Base-by-base conservation (phyloP, 1,140 invertebrate genomes). In the Hycleus cichorii region DNA sequence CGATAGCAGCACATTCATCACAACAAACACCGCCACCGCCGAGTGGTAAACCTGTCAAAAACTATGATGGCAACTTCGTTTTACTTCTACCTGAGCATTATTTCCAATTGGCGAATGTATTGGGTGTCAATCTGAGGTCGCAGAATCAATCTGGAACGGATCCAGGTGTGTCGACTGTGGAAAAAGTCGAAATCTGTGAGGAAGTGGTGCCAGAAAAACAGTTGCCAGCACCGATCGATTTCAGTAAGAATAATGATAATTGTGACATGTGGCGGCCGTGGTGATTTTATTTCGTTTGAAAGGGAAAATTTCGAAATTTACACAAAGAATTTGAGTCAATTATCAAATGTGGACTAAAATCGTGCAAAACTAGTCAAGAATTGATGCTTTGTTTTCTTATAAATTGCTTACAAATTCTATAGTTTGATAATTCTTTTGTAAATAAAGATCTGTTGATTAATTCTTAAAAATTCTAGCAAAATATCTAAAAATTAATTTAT, bases 81-180 rank as follows among this genome's bases (percentile, higher is more conserved):
- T 66, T 74, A 38, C 60, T 74, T 1, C 59, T 74, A 39, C 72
- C 72, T 1, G 72, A 72, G 55, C 72, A 74, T 59, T 74, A 74
- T 50, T 59, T 74, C 3, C 72, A 74, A 54, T 46, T 74, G 10
- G 72, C 72, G 1, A 66, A 66, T 24, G 72, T 72, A 24, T 55
- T 74, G 9, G 72, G 71, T 11, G 71, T 73, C 11, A 74, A 74
- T 62, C 48, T 74, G 25, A 54, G 69, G 27, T 62, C 66, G 24
- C 65, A 62, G 53, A 12, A 48, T 11, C 18, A 8, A 18, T 47
- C 58, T 38, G 42, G 18, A 11, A 42, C 53, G 0, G 63, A 54
- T 43, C 59, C 63, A 9, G 59, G 59, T 40, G 54, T 59, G 44
- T 57, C 58, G 59, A 48, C 32, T 57, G 55, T 18, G 46, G 39